These are phyloP conservation scores for Archaeoteleia sp. DNA, from an alignment of 2,888 invertebrate genomes.

Conservation along the genomic window DNA sequence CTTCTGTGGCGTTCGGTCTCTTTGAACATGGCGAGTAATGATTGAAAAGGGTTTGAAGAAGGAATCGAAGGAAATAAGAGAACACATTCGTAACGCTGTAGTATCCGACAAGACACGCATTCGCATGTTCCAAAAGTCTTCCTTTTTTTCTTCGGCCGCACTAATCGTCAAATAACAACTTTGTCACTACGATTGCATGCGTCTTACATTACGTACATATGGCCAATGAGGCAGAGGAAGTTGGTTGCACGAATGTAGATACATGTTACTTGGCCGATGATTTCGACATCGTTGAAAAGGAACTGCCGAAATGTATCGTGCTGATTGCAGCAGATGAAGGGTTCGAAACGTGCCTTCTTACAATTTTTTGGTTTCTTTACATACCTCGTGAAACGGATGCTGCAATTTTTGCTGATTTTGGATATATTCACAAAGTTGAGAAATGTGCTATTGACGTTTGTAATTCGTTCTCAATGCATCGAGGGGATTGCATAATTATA, in stretches of 20 bases:
- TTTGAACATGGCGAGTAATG: conserved; percentile 41
- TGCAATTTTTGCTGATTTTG: conserved; percentile 5
- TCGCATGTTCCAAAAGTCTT: conserved; percentile 39
- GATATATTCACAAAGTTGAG: conserved; percentile 6
- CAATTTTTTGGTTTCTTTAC: conserved; percentile 19
- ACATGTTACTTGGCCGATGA: conserved; percentile 33
- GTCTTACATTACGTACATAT: conserved; percentile 24
- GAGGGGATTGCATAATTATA: too few relatives aligned
- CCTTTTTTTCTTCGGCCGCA: conserved; percentile 13
- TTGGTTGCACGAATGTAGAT: conserved; percentile 30
- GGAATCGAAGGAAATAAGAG: conserved; percentile 42
- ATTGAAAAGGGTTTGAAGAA: conserved; percentile 46
- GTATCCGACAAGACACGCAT: conserved; percentile 47
- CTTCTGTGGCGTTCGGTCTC: conserved; percentile 44
- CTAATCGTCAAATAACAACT: conserved; percentile 51
- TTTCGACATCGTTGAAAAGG: conserved; percentile 45
- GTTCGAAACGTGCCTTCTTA: conserved; percentile 20
- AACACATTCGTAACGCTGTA: conserved; percentile 26
- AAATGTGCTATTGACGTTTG: too few relatives aligned
- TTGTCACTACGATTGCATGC: conserved; percentile 49
- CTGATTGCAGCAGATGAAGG: conserved; percentile 44
- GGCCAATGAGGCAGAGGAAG: conserved; percentile 43
- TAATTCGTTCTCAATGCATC: too few relatives aligned
- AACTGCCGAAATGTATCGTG: conserved; percentile 39
- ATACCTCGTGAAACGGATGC: conserved; percentile 17